These are phyloP conservation scores for Nicator chloris DNA, from an alignment of 2,113 vertebrate species.

Conservation along the genomic window DNA sequence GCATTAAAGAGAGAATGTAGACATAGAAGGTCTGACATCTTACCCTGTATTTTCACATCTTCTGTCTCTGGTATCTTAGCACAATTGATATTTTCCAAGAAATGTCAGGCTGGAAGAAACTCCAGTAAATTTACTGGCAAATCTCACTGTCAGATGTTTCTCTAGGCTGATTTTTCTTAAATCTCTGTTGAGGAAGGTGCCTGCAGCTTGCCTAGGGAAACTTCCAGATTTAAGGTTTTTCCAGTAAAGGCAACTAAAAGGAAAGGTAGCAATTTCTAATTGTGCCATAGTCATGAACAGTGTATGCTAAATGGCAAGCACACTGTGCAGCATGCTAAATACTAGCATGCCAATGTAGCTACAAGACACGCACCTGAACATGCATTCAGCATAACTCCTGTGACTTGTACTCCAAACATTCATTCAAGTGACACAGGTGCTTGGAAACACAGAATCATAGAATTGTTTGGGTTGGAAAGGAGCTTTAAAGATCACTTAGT, in stretches of 20 bases:
- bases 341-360: accelerated
- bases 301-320: accelerated
- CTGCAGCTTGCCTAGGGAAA: background rate
- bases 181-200: background rate
- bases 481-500: background rate
- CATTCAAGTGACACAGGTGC: background rate
- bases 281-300: background rate
- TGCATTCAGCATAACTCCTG: background rate
- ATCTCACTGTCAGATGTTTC: background rate
- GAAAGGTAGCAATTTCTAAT: background rate
- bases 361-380: background rate
- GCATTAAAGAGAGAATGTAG: background rate
- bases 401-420: background rate
- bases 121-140: background rate
- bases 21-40: background rate
- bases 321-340: background rate
- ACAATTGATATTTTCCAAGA: background rate
- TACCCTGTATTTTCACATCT: background rate
- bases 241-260: background rate
- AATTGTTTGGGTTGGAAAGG: background rate
- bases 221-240: background rate
- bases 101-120: background rate
- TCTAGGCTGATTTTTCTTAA: background rate
- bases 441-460: background rate
- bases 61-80: background rate